These are phyloP conservation scores for Phortica variegata DNA, from an alignment of 1,140 invertebrate species.

Conservation along the genomic window DNA sequence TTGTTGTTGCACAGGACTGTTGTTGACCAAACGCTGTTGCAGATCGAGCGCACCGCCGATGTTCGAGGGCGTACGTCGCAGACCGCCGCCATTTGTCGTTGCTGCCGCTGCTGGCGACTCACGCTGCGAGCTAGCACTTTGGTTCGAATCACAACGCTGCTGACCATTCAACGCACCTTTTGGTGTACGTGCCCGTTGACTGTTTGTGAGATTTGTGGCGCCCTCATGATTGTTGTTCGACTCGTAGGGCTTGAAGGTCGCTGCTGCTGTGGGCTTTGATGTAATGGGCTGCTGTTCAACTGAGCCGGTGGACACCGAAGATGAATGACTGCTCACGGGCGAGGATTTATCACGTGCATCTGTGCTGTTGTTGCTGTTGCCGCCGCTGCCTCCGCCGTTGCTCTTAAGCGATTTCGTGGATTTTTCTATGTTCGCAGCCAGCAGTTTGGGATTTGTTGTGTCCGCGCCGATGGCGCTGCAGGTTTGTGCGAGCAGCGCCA, in stretches of 20 bases:
- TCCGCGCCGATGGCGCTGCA: slow-evolving; percentile 95
- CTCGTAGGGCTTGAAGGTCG: slow-evolving; percentile 74
- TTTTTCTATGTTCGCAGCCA: slow-evolving; percentile 69
- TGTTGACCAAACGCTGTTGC: slow-evolving; percentile 24
- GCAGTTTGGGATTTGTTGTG: slow-evolving; percentile 69
- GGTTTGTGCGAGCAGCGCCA: slow-evolving; percentile 89
- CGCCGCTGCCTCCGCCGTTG: slow-evolving; percentile 7
- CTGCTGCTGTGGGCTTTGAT: slow-evolving; percentile 36
- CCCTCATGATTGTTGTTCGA: slow-evolving; percentile 58
- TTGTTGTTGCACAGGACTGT: slow-evolving; percentile 44
- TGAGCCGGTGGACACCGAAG: slow-evolving; percentile 49
- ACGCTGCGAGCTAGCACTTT: slow-evolving; percentile 55
- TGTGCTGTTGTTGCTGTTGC: slow-evolving; percentile 28
- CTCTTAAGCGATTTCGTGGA: slow-evolving; percentile 60
- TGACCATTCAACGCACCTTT: slow-evolving; percentile 32
- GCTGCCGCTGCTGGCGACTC: slow-evolving; percentile 36
- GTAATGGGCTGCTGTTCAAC: slow-evolving; percentile 53
- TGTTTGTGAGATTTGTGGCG: slow-evolving; percentile 52
- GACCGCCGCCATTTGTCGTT: slow-evolving; percentile 3
- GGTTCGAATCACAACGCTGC: slow-evolving; percentile 54
- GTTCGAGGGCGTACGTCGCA: slow-evolving; percentile 36
- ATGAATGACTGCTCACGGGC: slow-evolving; percentile 55
- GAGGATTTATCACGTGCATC: slow-evolving; percentile 65
- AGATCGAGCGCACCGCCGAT: slow-evolving; percentile 1
- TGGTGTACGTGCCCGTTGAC: slow-evolving; percentile 45